These are phyloP conservation scores for Acrobasis suavella DNA, from an alignment of 2,888 invertebrate species.

Conservation along the genomic window DNA sequence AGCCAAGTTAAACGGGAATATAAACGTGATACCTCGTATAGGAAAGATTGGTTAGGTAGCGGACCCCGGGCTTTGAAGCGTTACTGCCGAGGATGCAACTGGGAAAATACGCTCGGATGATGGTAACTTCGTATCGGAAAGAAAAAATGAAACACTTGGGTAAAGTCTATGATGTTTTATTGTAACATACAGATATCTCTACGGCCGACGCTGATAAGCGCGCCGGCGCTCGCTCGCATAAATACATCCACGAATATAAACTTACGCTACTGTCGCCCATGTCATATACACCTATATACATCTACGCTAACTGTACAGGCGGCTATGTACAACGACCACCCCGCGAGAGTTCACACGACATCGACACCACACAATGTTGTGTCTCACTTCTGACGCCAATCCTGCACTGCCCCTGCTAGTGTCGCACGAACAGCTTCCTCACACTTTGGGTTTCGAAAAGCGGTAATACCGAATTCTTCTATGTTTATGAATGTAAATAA, in stretches of 20 bases:
- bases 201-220: conserved; percentile 73
- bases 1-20: too few relatives aligned
- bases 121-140: background rate
- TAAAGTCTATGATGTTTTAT: conserved; percentile 75
- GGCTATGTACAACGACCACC: conserved; percentile 49
- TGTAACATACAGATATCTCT: conserved; percentile 78
- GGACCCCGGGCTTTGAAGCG: too few relatives aligned
- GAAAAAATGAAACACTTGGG: conserved; percentile 53
- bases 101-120: too few relatives aligned
- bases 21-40: too few relatives aligned
- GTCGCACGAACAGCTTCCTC: too few relatives aligned
- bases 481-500: too few relatives aligned
- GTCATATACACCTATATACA: conserved; percentile 55
- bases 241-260: conserved; percentile 64
- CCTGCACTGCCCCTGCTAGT: background rate
- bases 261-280: conserved; percentile 51
- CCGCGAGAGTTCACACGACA: background rate
- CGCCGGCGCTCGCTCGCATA: conserved; percentile 42
- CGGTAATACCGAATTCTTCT: too few relatives aligned
- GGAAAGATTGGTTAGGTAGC: too few relatives aligned
- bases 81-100: too few relatives aligned
- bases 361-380: background rate
- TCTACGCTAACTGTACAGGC: conserved; percentile 52
- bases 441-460: too few relatives aligned
- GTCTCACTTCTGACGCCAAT: background rate